Conservation (phyloP, 2,797 vertebrate species). For the Microcaecilia unicolor region DNA sequence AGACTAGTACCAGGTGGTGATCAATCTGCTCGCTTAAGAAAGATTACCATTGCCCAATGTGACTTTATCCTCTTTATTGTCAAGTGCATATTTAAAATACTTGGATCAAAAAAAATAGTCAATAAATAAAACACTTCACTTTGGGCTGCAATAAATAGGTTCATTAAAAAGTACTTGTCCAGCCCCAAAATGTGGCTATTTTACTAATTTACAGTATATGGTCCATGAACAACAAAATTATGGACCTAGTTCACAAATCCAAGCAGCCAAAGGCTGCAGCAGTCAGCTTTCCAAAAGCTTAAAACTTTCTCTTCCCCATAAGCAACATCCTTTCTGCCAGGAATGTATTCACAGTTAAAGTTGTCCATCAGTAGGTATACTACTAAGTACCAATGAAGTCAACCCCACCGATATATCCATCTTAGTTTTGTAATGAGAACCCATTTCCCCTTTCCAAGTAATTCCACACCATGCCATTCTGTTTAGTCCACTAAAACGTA, state of each 20-base stretch:
- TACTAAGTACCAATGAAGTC: conserved; percentile 38
- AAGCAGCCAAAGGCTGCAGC: conserved; percentile 56
- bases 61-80: conserved; percentile 60
- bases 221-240: conserved; percentile 28
- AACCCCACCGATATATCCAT: conserved; percentile 9
- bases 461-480: conserved; percentile 43
- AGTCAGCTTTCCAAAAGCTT: conserved; percentile 62
- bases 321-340: conserved; percentile 29
- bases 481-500: conserved; percentile 41
- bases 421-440: neutral
- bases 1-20: too few species aligned
- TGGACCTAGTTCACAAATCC: conserved; percentile 72
- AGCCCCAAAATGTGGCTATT: conserved; percentile 58
- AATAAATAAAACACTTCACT: conserved; percentile 93
- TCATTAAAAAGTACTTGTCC: conserved; percentile 66
- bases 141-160: conserved; percentile 93
- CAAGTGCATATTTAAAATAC: conserved; percentile 54
- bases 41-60: too few species aligned
- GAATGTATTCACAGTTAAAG: conserved; percentile 57
- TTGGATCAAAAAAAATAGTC: conserved; percentile 58
- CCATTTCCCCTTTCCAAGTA: conserved; percentile 29
- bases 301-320: conserved; percentile 31
- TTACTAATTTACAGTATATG: conserved; percentile 32
- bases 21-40: too few species aligned
- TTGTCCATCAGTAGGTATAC: conserved; percentile 49